Evolutionary conservation across 2,113 vertebrate species (phyloP).

Genomic region (Hemichromis elongatus): DNA sequence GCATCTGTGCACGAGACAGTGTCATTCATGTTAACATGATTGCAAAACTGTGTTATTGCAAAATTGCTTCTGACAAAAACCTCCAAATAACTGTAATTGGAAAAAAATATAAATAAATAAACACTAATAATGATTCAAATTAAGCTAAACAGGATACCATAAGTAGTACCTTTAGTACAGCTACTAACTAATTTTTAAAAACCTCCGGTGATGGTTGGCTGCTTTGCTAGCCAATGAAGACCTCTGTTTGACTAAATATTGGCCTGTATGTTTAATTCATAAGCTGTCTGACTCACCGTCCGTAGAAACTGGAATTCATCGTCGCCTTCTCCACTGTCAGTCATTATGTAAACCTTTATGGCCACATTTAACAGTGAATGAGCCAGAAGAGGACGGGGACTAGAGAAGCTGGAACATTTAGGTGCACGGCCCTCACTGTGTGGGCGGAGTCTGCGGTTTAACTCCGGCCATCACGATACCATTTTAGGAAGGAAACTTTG

Average conservation of each 20-base stretch:
- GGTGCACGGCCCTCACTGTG: background rate
- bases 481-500: background rate
- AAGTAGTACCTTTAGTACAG: background rate
- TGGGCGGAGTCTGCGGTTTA: background rate
- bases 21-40: background rate
- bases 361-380: background rate
- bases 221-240: background rate
- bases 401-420: background rate
- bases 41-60: background rate
- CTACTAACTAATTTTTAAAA: background rate
- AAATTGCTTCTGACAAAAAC: background rate
- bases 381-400: background rate
- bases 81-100: background rate
- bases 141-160: background rate
- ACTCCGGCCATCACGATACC: background rate
- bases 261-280: background rate
- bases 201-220: background rate
- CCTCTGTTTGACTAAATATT: background rate
- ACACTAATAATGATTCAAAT: background rate
- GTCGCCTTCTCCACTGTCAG: constrained; percentile 46
- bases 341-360: constrained; percentile 20
- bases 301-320: constrained; percentile 74
- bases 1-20: background rate
- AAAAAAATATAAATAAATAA: background rate
- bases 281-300: constrained; percentile 58